These are phyloP conservation scores for Myocastor coypus DNA, from an alignment of 2,113 vertebrate genomes.

Conservation along the genomic window DNA sequence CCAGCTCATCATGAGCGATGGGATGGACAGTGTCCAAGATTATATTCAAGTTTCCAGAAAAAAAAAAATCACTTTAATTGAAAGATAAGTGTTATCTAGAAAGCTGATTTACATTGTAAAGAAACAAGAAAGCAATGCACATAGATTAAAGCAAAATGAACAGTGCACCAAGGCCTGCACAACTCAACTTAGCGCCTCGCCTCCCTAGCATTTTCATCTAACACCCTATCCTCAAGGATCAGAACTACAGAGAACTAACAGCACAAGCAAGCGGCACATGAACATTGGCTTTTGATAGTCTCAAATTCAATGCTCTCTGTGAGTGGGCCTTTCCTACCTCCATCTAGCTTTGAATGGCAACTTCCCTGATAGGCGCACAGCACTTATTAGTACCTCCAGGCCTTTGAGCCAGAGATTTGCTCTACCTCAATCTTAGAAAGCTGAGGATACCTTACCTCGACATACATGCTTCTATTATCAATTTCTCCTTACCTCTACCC, in stretches of 20 bases:
- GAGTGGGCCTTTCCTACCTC: neutral
- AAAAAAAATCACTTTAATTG: neutral
- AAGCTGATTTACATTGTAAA: neutral
- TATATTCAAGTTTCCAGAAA: neutral
- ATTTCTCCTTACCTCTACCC: neutral
- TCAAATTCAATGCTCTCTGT: neutral
- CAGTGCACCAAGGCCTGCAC: rapidly evolving
- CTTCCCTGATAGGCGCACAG: neutral
- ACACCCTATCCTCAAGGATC: rapidly evolving
- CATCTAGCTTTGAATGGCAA: neutral
- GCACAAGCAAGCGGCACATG: neutral
- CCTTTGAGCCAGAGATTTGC: neutral
- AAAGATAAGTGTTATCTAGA: neutral
- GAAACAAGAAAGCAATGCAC: neutral
- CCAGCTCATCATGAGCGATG: neutral
- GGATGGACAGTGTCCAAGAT: neutral
- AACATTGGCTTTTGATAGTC: neutral
- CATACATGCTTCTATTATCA: neutral
- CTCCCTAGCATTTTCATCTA: neutral
- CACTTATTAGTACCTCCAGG: neutral
- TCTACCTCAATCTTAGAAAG: neutral
- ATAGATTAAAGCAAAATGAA: neutral
- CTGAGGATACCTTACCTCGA: neutral
- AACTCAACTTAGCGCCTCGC: no score
- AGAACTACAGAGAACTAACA: neutral